These are phyloP conservation scores for Caenorhabditis sp. DNA, from an alignment of 2,888 invertebrate species.

Conservation along the genomic window DNA sequence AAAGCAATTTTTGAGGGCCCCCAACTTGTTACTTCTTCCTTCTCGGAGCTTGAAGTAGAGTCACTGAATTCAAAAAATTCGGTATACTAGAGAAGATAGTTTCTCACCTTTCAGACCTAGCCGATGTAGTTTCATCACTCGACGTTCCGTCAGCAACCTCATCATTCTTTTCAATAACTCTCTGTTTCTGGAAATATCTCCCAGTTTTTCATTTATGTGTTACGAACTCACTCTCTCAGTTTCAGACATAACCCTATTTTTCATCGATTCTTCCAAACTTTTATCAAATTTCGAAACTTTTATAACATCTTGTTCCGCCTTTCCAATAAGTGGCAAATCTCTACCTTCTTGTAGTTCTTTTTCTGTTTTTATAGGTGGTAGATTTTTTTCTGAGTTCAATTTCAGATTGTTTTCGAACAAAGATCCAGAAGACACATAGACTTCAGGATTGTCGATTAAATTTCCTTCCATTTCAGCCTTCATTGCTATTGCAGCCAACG, in stretches of 20 bases:
- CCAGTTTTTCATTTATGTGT: too few relatives aligned
- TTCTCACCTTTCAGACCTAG: neutral
- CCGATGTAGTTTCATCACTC: neutral
- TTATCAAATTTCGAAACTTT: neutral
- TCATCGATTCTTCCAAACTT: neutral
- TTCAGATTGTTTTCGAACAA: neutral
- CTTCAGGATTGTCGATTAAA: neutral
- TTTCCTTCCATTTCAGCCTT: neutral
- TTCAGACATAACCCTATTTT: neutral
- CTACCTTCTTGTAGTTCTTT: neutral
- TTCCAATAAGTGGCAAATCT: neutral
- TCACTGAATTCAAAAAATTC: neutral
- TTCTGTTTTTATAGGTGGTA: neutral
- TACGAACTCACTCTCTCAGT: neutral
- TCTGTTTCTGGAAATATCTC: neutral
- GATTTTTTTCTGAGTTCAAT: neutral
- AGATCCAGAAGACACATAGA: neutral
- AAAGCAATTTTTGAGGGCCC: slow-evolving; percentile 5
- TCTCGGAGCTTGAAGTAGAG: neutral
- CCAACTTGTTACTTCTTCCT: neutral
- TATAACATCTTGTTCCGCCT: neutral
- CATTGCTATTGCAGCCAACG: neutral
- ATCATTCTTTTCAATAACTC: neutral
- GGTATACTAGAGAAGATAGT: too few relatives aligned
- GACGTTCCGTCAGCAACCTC: neutral